Percentiles rank a stretch among this genome's conserved stretches.
phyloP scores from a whole-genome alignment of 2,888 invertebrate species.

The Cyaniris semiargus region DNA sequence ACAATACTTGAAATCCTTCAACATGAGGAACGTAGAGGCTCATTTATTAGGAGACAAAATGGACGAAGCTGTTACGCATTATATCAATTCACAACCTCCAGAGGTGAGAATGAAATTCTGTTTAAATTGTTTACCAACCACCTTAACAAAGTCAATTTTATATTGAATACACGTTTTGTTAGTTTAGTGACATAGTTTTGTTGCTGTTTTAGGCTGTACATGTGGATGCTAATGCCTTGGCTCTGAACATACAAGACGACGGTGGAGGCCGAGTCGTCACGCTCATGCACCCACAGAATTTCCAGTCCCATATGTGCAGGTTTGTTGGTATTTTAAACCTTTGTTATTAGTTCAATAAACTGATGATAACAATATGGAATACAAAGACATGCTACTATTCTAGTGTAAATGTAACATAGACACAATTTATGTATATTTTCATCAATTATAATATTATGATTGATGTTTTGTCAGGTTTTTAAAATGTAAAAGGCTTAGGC shows the following conservation, averaged over 20 bases:
- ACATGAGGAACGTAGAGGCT: slow-evolving; percentile 61
- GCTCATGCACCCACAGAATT: slow-evolving; percentile 68
- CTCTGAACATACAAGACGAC: slow-evolving; percentile 68
- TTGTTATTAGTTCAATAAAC: not conserved
- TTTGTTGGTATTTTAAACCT: slow-evolving; percentile 42
- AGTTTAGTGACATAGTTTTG: not conserved
- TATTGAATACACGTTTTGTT: too few relatives aligned
- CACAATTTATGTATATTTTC: too few relatives aligned
- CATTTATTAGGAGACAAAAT: slow-evolving; percentile 64
- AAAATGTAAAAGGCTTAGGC: too few relatives aligned
- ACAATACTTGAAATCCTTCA: slow-evolving; percentile 40
- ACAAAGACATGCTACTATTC: too few relatives aligned
- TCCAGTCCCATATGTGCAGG: slow-evolving; percentile 69
- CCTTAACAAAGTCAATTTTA: too few relatives aligned
- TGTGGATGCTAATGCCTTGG: slow-evolving; percentile 61
- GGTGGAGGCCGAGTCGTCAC: slow-evolving; percentile 61
- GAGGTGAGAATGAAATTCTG: slow-evolving; percentile 52
- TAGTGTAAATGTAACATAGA: too few relatives aligned
- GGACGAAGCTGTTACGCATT: slow-evolving; percentile 73
- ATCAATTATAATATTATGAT: not conserved
- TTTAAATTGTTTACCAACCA: not conserved
- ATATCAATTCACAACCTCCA: slow-evolving; percentile 63
- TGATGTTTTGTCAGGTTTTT: not conserved
- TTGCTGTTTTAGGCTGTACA: slow-evolving; percentile 58
- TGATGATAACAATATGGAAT: too few relatives aligned